phyloP scores from a whole-genome alignment of 2,888 invertebrate species.

The Drosophila fungiperda region DNA sequence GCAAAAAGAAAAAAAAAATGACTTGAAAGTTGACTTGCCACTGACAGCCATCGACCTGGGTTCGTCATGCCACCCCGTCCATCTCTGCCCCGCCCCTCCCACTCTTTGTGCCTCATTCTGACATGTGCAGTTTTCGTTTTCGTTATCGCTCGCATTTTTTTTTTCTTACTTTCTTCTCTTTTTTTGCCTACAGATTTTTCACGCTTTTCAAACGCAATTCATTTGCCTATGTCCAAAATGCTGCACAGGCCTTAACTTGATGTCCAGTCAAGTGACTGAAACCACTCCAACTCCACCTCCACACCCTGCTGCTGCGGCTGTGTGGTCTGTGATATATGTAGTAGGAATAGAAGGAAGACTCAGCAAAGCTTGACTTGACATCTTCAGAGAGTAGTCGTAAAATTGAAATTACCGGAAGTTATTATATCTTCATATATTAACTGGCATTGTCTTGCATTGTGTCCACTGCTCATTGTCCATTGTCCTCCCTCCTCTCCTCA shows the following conservation, averaged over 20 bases:
- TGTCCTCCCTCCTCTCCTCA: slow-evolving; percentile 8
- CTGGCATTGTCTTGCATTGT: slow-evolving; percentile 70
- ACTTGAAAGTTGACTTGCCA: slow-evolving; percentile 74
- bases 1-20: slow-evolving; percentile 47
- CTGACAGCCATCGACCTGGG: slow-evolving; percentile 77
- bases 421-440: slow-evolving; percentile 84
- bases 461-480: slow-evolving; percentile 24
- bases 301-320: too few relatives aligned
- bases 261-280: slow-evolving; percentile 51
- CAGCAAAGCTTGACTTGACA: slow-evolving; percentile 68
- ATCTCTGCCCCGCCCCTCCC: not conserved
- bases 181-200: slow-evolving; percentile 70
- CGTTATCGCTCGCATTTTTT: slow-evolving; percentile 26
- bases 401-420: slow-evolving; percentile 83
- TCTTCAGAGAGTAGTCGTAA: slow-evolving; percentile 66
- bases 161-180: not conserved
- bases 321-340: slow-evolving; percentile 61
- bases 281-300: slow-evolving; percentile 1
- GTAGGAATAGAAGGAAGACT: slow-evolving; percentile 44
- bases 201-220: slow-evolving; percentile 80
- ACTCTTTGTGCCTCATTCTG: slow-evolving; percentile 21
- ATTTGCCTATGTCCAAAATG: slow-evolving; percentile 71
- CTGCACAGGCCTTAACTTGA: slow-evolving; percentile 30
- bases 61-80: slow-evolving; percentile 65
- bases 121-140: slow-evolving; percentile 71